These are phyloP conservation scores for Eupsittula cactorum DNA, from an alignment of 2,113 vertebrate genomes.

Conservation along the genomic window DNA sequence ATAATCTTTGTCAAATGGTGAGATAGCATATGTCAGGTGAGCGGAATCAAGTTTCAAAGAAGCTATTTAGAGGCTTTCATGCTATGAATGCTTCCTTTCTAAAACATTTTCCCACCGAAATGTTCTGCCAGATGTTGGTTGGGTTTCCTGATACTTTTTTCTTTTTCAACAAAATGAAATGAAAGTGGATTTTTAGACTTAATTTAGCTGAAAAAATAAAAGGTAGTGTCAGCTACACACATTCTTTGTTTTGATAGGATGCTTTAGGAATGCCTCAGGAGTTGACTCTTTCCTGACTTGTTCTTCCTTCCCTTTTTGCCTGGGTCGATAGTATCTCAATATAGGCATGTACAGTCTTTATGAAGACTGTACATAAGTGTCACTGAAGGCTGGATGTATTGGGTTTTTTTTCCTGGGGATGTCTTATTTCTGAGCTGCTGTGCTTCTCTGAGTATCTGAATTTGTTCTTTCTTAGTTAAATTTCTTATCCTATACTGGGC, in stretches of 20 bases:
- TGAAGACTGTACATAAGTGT: not conserved
- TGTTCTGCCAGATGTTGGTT: not conserved
- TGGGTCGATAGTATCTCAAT: not conserved
- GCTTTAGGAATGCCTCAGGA: not conserved
- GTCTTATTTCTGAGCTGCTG: not conserved
- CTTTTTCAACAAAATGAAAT: not conserved
- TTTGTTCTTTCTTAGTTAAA: conserved; percentile 12
- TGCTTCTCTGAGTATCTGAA: not conserved
- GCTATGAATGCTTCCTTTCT: not conserved
- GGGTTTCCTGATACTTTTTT: not conserved
- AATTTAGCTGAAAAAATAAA: not conserved
- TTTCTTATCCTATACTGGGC: conserved; percentile 35
- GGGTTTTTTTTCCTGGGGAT: not conserved
- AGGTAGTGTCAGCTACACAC: not conserved
- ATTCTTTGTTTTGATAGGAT: not conserved
- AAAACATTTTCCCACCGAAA: not conserved
- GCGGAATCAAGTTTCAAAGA: conserved; percentile 2
- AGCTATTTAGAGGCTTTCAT: conserved; percentile 2
- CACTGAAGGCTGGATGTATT: not conserved
- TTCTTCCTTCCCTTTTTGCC: not conserved
- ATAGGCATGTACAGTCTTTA: not conserved
- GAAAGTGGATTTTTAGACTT: not conserved
- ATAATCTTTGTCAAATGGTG: conserved; percentile 49
- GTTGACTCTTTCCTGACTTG: not conserved
- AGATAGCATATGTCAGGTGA: conserved; percentile 18